Base-by-base conservation (phyloP, 2,797 vertebrate species). In the Anabas testudineus region DNA sequence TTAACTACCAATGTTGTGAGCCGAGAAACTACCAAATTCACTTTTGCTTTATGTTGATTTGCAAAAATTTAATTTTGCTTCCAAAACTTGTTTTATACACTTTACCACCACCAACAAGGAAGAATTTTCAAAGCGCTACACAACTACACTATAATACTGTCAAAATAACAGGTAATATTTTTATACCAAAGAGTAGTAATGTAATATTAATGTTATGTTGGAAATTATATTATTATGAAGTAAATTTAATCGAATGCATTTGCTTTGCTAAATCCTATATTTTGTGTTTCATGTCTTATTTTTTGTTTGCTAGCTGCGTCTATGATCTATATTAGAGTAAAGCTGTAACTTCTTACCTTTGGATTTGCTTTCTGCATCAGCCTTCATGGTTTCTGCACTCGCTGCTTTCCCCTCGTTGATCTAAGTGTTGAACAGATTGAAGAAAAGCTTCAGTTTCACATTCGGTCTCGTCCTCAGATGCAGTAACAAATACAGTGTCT, bases 361-460 rank as follows among this genome's bases (percentile, higher is more conserved):
- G 75, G 92, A 88, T 92, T 95, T 97, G 92, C 85, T 89, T 69
- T 99, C 97, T 62, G 95, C 92, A 84, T 99, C 97, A 4, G 94
- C 87, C 94, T 99, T 99, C 83, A 95, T 92, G 26, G 93, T 91
- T 82, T 99, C 97, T 77, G 88, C 80, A 42, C 91, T 82, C 56
- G 91, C 88, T 67, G 95, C 77, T 93, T 97, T 98, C 88, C 95
- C 97, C 70, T 94, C 95, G 84, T 86, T 91, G 64, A 39, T 67
- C 90, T 92, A 83, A 71, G 67, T 13, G 39, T 64, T 24, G 55
- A 16, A 26, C n/a, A 79, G 48, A 61, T 0, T 45, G 26, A 63
- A 41, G 28, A 49, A 52, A 42, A 28, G 0, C 5, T 34, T 79
- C 7, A 77, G 26, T 32, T 52, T 55, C 4, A 42, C 15, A 18